A percentile compares a stretch with the other conserved stretches of the same genome.
phyloP scores from a whole-genome alignment of 1,140 invertebrate species.

The Calosoma granatense region DNA sequence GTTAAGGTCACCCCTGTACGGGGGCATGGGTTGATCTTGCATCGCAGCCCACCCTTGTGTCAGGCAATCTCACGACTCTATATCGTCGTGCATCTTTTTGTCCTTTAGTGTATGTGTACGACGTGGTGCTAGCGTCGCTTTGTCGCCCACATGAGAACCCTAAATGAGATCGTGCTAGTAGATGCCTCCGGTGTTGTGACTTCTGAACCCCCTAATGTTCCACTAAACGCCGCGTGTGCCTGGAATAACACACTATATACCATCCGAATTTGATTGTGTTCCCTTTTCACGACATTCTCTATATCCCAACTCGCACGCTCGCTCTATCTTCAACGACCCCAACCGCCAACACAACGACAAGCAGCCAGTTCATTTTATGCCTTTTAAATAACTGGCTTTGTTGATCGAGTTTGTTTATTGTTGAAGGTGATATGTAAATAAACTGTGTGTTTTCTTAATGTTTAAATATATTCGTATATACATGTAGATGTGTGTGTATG shows the following conservation, averaged over 20 bases:
- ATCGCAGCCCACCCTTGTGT: too few relatives aligned
- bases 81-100: not conserved
- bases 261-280: conserved; percentile 8
- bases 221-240: conserved; percentile 6
- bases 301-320: not conserved
- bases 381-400: not conserved
- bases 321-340: not conserved
- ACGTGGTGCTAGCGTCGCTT: not conserved
- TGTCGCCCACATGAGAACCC: not conserved
- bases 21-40: too few relatives aligned
- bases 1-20: too few relatives aligned
- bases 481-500: too few relatives aligned
- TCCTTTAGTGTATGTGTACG: too few relatives aligned
- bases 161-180: not conserved
- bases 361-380: not conserved
- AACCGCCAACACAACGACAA: not conserved
- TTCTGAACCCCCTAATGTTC: conserved; percentile 7
- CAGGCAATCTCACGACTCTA: too few relatives aligned
- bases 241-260: conserved; percentile 8
- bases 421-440: not conserved
- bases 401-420: not conserved
- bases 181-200: conserved; percentile 1
- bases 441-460: too few relatives aligned
- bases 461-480: too few relatives aligned
- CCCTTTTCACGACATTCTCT: not conserved